Percentiles rank a stretch among this genome's conserved stretches.
phyloP scores from a whole-genome alignment of 2,113 vertebrate species.

The Pteropus alecto region DNA sequence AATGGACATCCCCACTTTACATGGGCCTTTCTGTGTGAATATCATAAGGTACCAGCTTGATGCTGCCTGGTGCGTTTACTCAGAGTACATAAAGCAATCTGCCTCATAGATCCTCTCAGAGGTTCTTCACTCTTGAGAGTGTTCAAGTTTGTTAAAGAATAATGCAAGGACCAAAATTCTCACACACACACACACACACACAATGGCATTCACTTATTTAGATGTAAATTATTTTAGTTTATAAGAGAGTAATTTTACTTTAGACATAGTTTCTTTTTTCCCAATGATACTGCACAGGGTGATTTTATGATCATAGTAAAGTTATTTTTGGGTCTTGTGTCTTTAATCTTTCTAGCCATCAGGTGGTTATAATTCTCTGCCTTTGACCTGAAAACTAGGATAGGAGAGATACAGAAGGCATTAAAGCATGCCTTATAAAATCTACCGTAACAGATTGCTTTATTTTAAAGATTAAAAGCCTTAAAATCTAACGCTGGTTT shows the following conservation, averaged over 20 bases:
- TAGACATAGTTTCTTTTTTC: background rate
- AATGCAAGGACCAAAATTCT: background rate
- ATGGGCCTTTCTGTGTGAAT: rapidly evolving
- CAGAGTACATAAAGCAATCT: background rate
- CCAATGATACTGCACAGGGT: background rate
- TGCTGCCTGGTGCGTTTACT: rapidly evolving
- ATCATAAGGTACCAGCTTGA: rapidly evolving
- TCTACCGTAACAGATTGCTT: background rate
- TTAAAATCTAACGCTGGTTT: background rate
- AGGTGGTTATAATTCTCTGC: background rate
- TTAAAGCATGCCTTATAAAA: background rate
- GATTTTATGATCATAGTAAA: constrained; percentile 46
- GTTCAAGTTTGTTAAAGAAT: background rate
- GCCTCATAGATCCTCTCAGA: background rate
- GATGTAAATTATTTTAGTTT: background rate
- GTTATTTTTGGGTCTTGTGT: background rate
- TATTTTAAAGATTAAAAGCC: constrained; percentile 58
- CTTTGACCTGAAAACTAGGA: background rate
- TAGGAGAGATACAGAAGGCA: background rate
- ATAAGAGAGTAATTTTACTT: background rate
- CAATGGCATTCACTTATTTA: background rate
- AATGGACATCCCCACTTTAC: background rate
- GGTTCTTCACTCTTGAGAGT: background rate
- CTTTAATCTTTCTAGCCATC: background rate
- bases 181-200: too few species aligned